A percentile compares a stretch with the other conserved stretches of the same genome.
These are phyloP conservation scores for Thripadectes ignobilis DNA, from an alignment of 2,797 vertebrate genomes.

Conservation along the genomic window DNA sequence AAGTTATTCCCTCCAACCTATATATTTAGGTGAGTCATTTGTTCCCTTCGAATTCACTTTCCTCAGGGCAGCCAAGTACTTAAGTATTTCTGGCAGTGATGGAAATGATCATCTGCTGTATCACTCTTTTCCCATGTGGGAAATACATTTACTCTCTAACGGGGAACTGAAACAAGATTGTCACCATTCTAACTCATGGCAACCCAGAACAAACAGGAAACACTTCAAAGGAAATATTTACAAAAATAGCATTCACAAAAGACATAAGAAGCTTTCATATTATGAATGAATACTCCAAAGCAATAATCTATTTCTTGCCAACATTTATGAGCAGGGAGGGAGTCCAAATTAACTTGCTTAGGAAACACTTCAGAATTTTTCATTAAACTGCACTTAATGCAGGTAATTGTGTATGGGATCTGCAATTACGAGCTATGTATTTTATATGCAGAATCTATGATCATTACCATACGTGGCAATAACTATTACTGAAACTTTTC, in stretches of 20 bases:
- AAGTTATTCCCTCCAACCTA: background rate
- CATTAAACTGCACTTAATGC: background rate
- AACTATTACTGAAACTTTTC: background rate
- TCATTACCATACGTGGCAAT: background rate
- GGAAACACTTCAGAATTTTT: background rate
- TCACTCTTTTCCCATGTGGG: background rate
- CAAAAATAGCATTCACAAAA: background rate
- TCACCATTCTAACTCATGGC: background rate
- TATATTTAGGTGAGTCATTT: background rate
- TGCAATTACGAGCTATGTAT: background rate
- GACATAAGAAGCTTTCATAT: background rate
- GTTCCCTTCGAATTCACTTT: background rate
- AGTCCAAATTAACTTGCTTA: background rate
- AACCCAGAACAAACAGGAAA: constrained; percentile 20
- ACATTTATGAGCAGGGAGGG: background rate
- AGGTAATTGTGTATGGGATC: background rate
- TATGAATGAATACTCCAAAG: background rate
- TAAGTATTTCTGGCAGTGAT: background rate
- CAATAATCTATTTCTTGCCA: background rate
- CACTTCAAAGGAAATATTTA: constrained; percentile 33
- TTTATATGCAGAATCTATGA: background rate
- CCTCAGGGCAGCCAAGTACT: background rate
- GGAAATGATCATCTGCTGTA: constrained; percentile 6
- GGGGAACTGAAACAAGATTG: constrained; percentile 22
- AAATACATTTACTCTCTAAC: background rate